phyloP scores from a whole-genome alignment of 2,113 vertebrate genomes.

The Pseudopodoces humilis region DNA sequence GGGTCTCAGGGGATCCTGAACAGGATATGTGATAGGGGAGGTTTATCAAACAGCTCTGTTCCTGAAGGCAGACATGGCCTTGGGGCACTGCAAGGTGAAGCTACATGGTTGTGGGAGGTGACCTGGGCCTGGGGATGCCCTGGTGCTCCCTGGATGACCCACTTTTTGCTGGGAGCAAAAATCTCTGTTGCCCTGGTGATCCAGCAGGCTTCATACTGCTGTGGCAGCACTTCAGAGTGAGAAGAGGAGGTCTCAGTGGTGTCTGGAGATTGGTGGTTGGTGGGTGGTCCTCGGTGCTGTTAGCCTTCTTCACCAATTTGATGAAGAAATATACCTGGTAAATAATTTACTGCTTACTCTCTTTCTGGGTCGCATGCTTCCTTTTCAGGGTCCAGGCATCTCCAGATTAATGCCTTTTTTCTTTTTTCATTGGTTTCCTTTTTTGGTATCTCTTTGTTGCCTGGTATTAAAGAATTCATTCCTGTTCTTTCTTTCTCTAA shows the following conservation, averaged over 20 bases:
- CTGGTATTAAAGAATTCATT: neutral
- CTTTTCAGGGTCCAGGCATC: neutral
- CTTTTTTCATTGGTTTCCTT: neutral
- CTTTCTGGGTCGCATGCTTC: neutral
- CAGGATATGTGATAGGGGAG: accelerated
- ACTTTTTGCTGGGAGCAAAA: neutral
- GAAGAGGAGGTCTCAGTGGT: neutral
- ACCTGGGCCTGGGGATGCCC: neutral
- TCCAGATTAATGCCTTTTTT: neutral
- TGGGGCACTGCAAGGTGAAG: neutral
- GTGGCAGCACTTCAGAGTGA: neutral
- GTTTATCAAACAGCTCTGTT: accelerated
- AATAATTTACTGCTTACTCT: neutral
- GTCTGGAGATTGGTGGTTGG: neutral
- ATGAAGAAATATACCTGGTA: neutral
- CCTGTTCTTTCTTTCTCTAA: neutral
- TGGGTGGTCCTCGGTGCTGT: neutral
- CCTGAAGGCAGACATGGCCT: accelerated
- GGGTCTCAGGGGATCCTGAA: too few relatives aligned
- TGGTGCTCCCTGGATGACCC: neutral
- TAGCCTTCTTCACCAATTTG: neutral
- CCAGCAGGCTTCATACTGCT: accelerated
- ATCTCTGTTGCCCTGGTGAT: accelerated
- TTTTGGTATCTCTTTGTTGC: neutral
- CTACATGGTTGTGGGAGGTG: accelerated